Conservation (phyloP, 2,113 vertebrate species). For the Copsychus sechellarum region DNA sequence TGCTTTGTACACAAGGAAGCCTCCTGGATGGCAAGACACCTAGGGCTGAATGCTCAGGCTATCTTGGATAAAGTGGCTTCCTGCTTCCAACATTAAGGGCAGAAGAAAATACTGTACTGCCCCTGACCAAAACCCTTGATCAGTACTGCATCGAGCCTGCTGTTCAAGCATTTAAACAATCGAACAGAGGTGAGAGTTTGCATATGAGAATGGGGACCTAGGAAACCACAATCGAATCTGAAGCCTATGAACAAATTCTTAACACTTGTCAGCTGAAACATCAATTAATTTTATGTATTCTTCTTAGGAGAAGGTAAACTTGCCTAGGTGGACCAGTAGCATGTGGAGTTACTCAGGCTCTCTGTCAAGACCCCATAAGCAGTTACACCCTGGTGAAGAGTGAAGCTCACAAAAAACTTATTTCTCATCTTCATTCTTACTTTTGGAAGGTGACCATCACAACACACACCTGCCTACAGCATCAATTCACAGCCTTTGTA, state of each 20-base stretch:
- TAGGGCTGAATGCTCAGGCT: neutral
- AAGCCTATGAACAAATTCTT: neutral
- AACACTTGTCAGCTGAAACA: neutral
- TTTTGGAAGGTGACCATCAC: neutral
- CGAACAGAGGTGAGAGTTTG: neutral
- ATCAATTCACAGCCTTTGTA: neutral
- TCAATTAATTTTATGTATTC: neutral
- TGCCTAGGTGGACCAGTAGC: neutral
- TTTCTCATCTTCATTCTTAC: neutral
- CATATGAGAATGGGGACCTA: neutral
- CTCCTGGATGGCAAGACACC: neutral
- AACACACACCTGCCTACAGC: neutral
- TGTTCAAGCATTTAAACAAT: neutral
- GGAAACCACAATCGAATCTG: neutral
- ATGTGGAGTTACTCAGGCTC: neutral
- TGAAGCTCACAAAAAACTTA: neutral
- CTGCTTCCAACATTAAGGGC: neutral
- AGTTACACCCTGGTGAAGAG: neutral
- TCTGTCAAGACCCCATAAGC: neutral
- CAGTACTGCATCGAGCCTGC: neutral
- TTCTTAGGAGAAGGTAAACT: neutral
- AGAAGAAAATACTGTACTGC: neutral
- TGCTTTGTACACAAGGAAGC: neutral
- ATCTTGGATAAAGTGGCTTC: neutral
- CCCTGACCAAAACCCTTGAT: neutral